Percentiles rank a stretch among this genome's conserved stretches.
Conservation (phyloP, 2,888 invertebrate genomes). For the Pammene aurita region DNA sequence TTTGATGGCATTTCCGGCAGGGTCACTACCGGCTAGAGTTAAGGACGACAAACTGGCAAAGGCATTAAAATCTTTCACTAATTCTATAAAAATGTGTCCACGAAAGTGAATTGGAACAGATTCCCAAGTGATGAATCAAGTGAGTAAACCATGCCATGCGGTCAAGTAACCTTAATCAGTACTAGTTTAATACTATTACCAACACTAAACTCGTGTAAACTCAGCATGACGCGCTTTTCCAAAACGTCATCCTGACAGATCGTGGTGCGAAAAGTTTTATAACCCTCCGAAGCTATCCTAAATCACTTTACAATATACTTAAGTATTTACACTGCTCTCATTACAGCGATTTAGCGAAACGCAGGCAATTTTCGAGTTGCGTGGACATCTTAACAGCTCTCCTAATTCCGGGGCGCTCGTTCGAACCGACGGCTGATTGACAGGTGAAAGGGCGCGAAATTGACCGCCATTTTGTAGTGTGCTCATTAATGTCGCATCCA, state of each 20-base stretch:
- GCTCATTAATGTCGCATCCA: conserved; percentile 53
- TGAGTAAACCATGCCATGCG: no score
- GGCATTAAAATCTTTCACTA: no score
- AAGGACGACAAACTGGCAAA: no score
- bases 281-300: conserved; percentile 57
- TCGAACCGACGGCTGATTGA: conserved; percentile 73
- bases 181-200: neutral
- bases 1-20: no score
- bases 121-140: no score
- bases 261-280: conserved; percentile 64
- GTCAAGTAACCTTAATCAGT: no score
- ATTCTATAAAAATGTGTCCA: no score
- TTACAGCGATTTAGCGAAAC: conserved; percentile 55
- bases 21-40: no score
- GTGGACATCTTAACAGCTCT: conserved; percentile 56
- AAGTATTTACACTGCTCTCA: conserved; percentile 33
- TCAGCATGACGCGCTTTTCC: neutral
- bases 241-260: conserved; percentile 55
- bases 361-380: conserved; percentile 63
- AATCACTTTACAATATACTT: conserved; percentile 33
- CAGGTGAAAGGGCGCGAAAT: conserved; percentile 81
- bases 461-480: conserved; percentile 57
- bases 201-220: neutral
- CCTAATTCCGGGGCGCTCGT: conserved; percentile 62
- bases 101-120: no score